These are phyloP conservation scores for Meloidogyne exigua DNA, from an alignment of 1,140 invertebrate species.

Conservation along the genomic window DNA sequence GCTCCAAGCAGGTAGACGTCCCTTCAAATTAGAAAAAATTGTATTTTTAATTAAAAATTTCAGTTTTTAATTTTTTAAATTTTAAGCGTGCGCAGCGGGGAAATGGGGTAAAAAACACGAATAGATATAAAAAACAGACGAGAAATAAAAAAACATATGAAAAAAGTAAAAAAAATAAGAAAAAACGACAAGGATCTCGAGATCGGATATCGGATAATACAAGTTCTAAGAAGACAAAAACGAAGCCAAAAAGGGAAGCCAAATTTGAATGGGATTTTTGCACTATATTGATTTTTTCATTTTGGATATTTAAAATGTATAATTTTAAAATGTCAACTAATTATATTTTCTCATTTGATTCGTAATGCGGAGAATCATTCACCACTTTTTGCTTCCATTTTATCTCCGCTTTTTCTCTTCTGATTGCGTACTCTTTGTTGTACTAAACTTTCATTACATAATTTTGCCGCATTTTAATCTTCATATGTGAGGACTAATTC, in stretches of 20 bases:
- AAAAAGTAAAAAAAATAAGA: background rate
- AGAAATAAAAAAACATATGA: background rate
- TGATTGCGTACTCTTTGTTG: background rate
- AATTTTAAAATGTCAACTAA: background rate
- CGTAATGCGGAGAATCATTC: no score
- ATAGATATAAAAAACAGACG: background rate
- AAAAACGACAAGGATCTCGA: background rate
- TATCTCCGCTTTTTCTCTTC: background rate
- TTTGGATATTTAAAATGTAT: background rate
- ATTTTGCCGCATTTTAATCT: no score
- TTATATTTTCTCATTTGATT: background rate
- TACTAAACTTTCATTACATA: no score
- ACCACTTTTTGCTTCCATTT: no score
- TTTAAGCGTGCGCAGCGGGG: background rate
- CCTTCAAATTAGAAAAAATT: background rate
- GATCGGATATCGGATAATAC: background rate
- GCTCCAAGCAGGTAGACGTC: no score
- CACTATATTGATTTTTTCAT: background rate
- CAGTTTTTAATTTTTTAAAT: background rate
- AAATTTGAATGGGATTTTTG: background rate
- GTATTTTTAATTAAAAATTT: background rate
- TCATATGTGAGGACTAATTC: no score
- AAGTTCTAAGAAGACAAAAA: no score
- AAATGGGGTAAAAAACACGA: background rate
- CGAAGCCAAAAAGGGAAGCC: background rate